phyloP scores from a whole-genome alignment of 1,140 invertebrate species.

The Panagrolaimus sp. region DNA sequence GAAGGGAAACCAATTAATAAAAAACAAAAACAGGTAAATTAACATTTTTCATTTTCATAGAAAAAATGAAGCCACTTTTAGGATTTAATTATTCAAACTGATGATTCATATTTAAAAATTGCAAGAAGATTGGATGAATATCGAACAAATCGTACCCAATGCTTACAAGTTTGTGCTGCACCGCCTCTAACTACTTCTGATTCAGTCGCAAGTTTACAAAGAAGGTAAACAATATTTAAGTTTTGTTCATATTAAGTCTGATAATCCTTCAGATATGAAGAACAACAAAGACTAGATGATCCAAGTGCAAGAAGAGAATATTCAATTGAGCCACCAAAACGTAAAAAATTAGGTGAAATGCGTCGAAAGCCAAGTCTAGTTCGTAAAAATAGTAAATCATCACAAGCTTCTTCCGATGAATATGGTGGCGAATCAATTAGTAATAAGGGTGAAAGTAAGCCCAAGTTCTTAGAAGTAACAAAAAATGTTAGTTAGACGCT shows the following conservation, averaged over 20 bases:
- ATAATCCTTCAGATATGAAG: too few relatives aligned
- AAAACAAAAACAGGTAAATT: conserved; percentile 12
- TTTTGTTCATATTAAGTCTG: too few relatives aligned
- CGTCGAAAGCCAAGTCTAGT: too few relatives aligned
- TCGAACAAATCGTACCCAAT: conserved; percentile 41
- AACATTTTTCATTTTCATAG: too few relatives aligned
- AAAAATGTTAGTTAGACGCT: conserved; percentile 1
- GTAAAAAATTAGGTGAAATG: background rate
- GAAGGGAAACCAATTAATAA: background rate
- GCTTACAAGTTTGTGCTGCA: conserved; percentile 28
- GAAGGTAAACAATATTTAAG: conserved; percentile 9
- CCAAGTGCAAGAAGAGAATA: conserved; percentile 16
- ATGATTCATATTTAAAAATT: conserved; percentile 56
- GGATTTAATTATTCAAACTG: conserved; percentile 55
- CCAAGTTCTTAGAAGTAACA: background rate
- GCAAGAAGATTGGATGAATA: conserved; percentile 52
- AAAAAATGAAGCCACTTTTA: conserved; percentile 1
- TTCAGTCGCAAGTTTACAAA: background rate
- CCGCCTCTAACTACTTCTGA: conserved; percentile 6
- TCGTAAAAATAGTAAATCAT: conserved; percentile 5
- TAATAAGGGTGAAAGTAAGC: conserved; percentile 2
- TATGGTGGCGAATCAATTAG: background rate
- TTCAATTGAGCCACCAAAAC: conserved; percentile 11
- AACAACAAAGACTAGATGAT: background rate
- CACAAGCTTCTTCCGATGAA: background rate